Evolutionary conservation across 1,140 invertebrate genomes (phyloP), one percentile per base, ranked within the genome.

Genomic region (Arion vulgaris): DNA sequence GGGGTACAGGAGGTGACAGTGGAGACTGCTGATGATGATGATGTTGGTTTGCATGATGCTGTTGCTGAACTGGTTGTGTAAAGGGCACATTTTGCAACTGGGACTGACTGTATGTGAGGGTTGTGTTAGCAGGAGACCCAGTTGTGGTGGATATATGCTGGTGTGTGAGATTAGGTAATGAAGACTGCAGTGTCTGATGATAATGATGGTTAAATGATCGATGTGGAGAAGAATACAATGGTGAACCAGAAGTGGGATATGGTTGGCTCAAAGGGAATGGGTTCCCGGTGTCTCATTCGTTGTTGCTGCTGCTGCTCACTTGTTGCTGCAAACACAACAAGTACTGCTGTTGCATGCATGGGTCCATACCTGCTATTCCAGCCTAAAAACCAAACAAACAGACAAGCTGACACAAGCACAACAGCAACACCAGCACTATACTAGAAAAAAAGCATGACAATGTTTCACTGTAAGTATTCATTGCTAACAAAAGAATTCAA

Each of bases 271-370:
- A 53, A 9, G n/a, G n/a, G n/a, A 15, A 69, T 74, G 23, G 72
- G 28, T 23, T 41, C 79, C 45, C 28, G 82, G 53, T 82, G 81
- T 73, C 85, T 84, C 68, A 86, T 84, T 45, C 84, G 85, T 36
- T 72, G 73, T 71, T 84, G 84, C 36, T 66, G 62, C n/a, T 62
- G 80, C 32, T 82, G 80, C 34, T n/a, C n/a, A n/a, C n/a, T n/a
- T n/a, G n/a, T n/a, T 68, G 81, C n/a, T 82, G 88, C 57, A 87
- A 86, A 38, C 83, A 80, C 51, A 83, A 74, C 71, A 86, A 80
- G 74, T 88, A 82, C 78, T 88, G 87, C 82, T 88, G 88, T 75
- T 80, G 87, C 80, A 89, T 86, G 79, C 87, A 84, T 39, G 90
- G 85, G 84, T 88, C 89, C 80, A 85, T 69, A 86, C 81, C 80